A percentile compares a stretch with the other conserved stretches of the same genome.
Conservation (phyloP, 2,888 invertebrate genomes). For the Agrochola circellaris region DNA sequence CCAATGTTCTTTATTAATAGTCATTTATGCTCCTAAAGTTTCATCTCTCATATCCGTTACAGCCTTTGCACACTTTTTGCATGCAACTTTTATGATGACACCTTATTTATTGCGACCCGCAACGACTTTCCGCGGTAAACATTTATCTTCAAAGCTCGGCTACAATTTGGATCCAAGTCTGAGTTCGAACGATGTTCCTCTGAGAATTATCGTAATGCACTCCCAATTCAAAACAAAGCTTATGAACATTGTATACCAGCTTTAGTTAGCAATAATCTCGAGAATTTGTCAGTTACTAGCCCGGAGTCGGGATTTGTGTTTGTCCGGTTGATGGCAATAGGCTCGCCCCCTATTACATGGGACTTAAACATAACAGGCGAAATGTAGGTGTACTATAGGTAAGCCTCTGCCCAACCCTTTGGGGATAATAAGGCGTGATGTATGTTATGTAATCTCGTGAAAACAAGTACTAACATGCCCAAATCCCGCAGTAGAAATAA, state of each 20-base stretch:
- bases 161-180: slow-evolving; percentile 1
- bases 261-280: too few species aligned
- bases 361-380: too few species aligned
- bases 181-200: neutral
- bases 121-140: neutral
- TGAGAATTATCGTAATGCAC: neutral
- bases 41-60: neutral
- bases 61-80: slow-evolving; percentile 9
- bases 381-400: too few species aligned
- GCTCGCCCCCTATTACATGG: too few species aligned
- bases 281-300: too few species aligned
- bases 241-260: neutral
- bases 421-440: too few species aligned
- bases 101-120: slow-evolving; percentile 28
- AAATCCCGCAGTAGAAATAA: neutral
- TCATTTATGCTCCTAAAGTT: neutral
- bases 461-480: neutral
- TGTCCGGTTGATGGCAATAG: too few species aligned
- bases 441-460: neutral
- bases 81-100: slow-evolving; percentile 12
- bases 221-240: neutral
- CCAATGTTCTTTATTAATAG: neutral
- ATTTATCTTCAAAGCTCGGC: slow-evolving; percentile 23
- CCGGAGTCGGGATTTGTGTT: too few species aligned
- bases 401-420: too few species aligned